Percentiles rank a stretch among this genome's conserved stretches.
These are phyloP conservation scores for Anastrepha obliqua DNA, from an alignment of 1,140 invertebrate genomes.

Conservation along the genomic window DNA sequence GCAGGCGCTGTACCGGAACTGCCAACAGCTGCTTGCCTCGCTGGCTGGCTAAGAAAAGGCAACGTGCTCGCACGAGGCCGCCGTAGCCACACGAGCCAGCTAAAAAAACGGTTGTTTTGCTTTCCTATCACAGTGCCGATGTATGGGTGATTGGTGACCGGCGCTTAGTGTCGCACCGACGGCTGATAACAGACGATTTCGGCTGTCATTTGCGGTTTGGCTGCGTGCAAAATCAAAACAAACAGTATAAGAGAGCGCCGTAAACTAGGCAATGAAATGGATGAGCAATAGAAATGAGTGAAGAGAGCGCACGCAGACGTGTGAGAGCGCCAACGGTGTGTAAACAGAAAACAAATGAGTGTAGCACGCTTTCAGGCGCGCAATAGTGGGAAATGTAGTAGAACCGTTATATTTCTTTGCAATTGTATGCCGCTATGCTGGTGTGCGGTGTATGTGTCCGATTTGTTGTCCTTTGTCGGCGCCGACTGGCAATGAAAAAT, in stretches of 20 bases:
- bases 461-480: slow-evolving; percentile 45
- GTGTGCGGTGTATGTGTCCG: not conserved
- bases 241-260: slow-evolving; percentile 17
- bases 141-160: not conserved
- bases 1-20: slow-evolving; percentile 46
- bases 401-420: not conserved
- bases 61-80: slow-evolving; percentile 1
- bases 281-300: not conserved
- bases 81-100: not conserved
- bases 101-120: not conserved
- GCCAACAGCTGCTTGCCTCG: slow-evolving; percentile 22
- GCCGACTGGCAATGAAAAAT: slow-evolving; percentile 42
- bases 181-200: not conserved
- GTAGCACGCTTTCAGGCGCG: slow-evolving; percentile 21
- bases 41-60: not conserved
- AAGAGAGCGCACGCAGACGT: not conserved
- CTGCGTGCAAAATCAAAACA: slow-evolving; percentile 35
- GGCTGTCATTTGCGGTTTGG: slow-evolving; percentile 9
- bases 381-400: not conserved
- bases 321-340: not conserved
- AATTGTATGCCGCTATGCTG: not conserved
- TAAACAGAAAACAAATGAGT: not conserved
- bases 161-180: not conserved
- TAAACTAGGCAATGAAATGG: not conserved
- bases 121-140: not conserved